A percentile compares a stretch with the other conserved stretches of the same genome.
These are phyloP conservation scores for mouse (Mus musculus) DNA, from an alignment of 2,113 vertebrate genomes.

Conservation along the genomic window DNA sequence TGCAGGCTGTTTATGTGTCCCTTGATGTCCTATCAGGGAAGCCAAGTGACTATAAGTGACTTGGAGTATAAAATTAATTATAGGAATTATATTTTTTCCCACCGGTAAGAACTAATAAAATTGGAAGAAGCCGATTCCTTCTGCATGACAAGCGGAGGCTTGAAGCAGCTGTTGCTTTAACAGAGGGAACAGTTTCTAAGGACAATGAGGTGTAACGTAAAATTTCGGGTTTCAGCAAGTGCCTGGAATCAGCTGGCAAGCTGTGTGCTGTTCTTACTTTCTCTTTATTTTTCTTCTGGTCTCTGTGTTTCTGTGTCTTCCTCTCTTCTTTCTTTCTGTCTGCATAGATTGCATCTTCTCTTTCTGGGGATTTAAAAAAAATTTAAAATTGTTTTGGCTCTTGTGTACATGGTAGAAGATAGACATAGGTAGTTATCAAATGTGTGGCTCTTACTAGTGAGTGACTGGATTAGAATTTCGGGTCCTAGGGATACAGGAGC, in stretches of 20 bases:
- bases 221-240: background rate
- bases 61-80: background rate
- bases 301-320: background rate
- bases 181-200: background rate
- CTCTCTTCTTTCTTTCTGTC: background rate
- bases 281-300: background rate
- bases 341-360: background rate
- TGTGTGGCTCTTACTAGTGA: background rate
- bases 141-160: background rate
- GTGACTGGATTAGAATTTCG: background rate
- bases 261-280: background rate
- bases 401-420: background rate
- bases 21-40: background rate
- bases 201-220: background rate
- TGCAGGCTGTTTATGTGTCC: background rate
- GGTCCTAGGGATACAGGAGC: background rate
- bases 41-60: background rate
- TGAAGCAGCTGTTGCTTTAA: background rate
- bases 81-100: background rate
- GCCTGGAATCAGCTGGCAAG: background rate
- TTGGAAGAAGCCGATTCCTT: background rate
- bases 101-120: background rate
- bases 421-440: background rate
- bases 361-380: background rate
- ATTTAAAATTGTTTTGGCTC: background rate